These are phyloP conservation scores for Smittia aterrima DNA, from an alignment of 2,888 invertebrate genomes.

Conservation along the genomic window DNA sequence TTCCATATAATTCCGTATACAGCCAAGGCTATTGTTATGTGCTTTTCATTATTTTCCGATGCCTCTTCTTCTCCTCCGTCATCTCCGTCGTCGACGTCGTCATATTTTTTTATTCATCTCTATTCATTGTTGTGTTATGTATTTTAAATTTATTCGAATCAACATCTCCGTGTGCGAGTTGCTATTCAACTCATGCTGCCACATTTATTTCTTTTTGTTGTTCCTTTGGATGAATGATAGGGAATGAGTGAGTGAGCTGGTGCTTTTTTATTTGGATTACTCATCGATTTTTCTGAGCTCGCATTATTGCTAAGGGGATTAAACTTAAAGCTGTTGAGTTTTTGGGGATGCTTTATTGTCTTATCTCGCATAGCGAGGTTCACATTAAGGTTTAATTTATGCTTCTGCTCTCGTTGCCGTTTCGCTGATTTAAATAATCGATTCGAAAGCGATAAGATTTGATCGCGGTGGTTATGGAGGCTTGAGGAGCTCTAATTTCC, in stretches of 20 bases:
- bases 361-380: too few species aligned
- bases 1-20: conserved; percentile 36
- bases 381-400: too few species aligned
- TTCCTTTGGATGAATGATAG: not conserved
- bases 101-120: conserved; percentile 16
- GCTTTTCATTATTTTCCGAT: not conserved
- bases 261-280: conserved; percentile 33
- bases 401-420: too few species aligned
- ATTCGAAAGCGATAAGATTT: too few species aligned
- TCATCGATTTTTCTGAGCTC: conserved; percentile 19
- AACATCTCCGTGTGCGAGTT: conserved; percentile 5
- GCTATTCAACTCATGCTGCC: not conserved
- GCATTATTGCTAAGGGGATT: conserved; percentile 13
- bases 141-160: conserved; percentile 24
- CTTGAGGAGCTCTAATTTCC: too few species aligned
- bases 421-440: too few species aligned
- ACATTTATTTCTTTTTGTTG: conserved; percentile 2
- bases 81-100: not conserved
- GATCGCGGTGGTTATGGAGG: too few species aligned
- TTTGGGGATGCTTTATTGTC: too few species aligned
- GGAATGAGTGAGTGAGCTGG: conserved; percentile 12
- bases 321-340: not conserved
- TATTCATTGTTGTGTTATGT: conserved; percentile 16
- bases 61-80: not conserved
- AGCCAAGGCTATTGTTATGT: conserved; percentile 38